phyloP scores from a whole-genome alignment of 1,140 invertebrate genomes.

The Macrotrachela quadricornifera region DNA sequence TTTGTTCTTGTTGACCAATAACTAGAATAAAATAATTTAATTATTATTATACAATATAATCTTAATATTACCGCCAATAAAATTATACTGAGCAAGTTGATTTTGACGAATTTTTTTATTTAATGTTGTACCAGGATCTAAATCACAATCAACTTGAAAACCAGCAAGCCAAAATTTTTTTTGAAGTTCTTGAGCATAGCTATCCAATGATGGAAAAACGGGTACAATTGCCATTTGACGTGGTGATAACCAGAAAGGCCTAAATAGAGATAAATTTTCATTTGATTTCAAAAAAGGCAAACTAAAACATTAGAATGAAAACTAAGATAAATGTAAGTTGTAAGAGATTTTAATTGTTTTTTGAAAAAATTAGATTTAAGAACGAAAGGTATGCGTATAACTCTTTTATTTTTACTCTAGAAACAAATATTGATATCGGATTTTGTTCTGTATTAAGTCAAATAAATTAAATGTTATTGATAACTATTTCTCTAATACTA shows the following conservation, averaged over 20 bases:
- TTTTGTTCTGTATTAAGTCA: too few species aligned
- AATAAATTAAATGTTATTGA: too few species aligned
- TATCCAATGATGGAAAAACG: slow-evolving; percentile 56
- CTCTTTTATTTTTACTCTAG: too few species aligned
- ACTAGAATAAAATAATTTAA: slow-evolving; percentile 40
- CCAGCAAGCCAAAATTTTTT: slow-evolving; percentile 55
- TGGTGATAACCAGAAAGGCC: slow-evolving; percentile 96
- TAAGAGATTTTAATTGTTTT: too few species aligned
- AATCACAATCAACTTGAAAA: slow-evolving; percentile 72
- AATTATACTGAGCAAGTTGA: slow-evolving; percentile 91
- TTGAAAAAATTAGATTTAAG: too few species aligned
- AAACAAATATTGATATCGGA: too few species aligned
- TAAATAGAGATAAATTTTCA: too few species aligned
- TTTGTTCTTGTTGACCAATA: slow-evolving; percentile 77
- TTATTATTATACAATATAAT: slow-evolving; percentile 8
- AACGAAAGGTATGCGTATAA: too few species aligned
- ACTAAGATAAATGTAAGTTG: too few species aligned
- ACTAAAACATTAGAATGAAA: too few species aligned
- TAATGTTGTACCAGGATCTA: slow-evolving; percentile 73
- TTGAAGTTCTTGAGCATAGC: slow-evolving; percentile 56
- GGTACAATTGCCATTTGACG: slow-evolving; percentile 74
- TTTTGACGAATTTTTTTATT: slow-evolving; percentile 96
- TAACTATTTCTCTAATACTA: too few species aligned
- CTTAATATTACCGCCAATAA: slow-evolving; percentile 52
- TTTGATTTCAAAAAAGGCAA: too few species aligned